A percentile compares a stretch with the other conserved stretches of the same genome.
phyloP scores from a whole-genome alignment of 2,113 vertebrate genomes.

The Anas platyrhynchos region DNA sequence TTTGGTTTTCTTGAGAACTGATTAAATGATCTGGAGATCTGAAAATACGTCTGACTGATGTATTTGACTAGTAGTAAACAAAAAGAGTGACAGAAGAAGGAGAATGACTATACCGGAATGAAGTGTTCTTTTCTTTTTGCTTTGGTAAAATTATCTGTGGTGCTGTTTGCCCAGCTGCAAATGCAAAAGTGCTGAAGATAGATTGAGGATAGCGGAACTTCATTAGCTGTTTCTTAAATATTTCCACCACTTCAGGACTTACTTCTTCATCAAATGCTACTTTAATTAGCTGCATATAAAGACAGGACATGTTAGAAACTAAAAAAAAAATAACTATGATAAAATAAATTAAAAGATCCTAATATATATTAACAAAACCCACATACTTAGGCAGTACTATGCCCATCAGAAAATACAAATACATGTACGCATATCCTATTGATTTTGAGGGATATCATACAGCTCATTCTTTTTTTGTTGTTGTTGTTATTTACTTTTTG shows the following conservation, averaged over 20 bases:
- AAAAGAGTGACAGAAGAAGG: neutral
- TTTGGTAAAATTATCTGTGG: slow-evolving; percentile 94
- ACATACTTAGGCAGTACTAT: neutral
- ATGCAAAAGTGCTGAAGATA: slow-evolving; percentile 94
- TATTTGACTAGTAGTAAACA: neutral
- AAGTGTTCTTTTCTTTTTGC: slow-evolving; percentile 96
- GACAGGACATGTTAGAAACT: neutral
- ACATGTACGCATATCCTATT: neutral
- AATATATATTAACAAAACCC: neutral
- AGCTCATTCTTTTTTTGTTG: neutral
- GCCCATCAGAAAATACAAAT: neutral
- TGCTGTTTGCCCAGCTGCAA: slow-evolving; percentile 90
- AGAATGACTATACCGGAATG: slow-evolving; percentile 86
- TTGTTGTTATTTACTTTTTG: neutral
- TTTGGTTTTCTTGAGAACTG: neutral
- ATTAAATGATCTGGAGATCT: neutral
- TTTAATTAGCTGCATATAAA: slow-evolving; percentile 88
- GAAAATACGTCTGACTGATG: neutral
- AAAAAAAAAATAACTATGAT: neutral
- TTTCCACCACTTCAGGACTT: slow-evolving; percentile 93
- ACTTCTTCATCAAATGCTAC: slow-evolving; percentile 99
- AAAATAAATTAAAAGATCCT: neutral
- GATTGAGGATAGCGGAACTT: slow-evolving; percentile 96
- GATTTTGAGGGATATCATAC: neutral
- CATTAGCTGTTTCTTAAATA: slow-evolving; percentile 95